These are phyloP conservation scores for Rhynchophorus ferrugineus DNA, from an alignment of 1,140 invertebrate genomes.

Conservation along the genomic window DNA sequence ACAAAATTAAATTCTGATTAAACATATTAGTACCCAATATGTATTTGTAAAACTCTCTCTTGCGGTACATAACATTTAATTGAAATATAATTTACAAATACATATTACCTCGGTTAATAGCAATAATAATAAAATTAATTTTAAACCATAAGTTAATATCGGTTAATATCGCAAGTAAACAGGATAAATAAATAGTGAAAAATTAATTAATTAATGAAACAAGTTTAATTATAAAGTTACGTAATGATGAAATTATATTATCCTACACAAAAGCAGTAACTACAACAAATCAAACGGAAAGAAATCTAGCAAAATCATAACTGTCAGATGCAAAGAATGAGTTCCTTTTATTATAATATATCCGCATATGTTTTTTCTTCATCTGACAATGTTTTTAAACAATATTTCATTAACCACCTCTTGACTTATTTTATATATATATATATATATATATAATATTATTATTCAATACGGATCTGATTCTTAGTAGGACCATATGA, in stretches of 20 bases:
- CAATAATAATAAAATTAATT: conserved; percentile 2
- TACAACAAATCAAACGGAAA: conserved; percentile 11
- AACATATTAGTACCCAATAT: conserved; percentile 9
- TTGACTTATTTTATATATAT: not conserved
- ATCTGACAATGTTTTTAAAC: conserved; percentile 7
- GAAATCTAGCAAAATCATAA: conserved; percentile 14
- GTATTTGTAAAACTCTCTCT: conserved; percentile 7
- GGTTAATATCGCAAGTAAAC: conserved; percentile 5
- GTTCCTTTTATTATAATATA: conserved; percentile 7
- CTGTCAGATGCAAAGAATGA: conserved; percentile 24
- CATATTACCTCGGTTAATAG: conserved; percentile 5
- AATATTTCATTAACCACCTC: conserved; percentile 1
- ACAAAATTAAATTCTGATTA: conserved; percentile 9
- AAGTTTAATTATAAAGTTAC: conserved; percentile 6
- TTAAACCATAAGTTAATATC: conserved; percentile 9
- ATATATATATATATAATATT: not conserved
- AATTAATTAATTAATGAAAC: conserved; percentile 6
- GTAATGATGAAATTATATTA: conserved; percentile 3
- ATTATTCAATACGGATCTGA: conserved; percentile 9
- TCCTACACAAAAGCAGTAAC: conserved; percentile 9
- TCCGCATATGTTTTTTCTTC: conserved; percentile 2
- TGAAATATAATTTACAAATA: conserved; percentile 5
- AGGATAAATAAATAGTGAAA: conserved; percentile 10
- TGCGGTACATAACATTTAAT: not conserved
- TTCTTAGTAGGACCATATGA: conserved; percentile 6